Evolutionary conservation across 2,888 invertebrate species (phyloP).

Genomic region (Tetragonisca angustula): DNA sequence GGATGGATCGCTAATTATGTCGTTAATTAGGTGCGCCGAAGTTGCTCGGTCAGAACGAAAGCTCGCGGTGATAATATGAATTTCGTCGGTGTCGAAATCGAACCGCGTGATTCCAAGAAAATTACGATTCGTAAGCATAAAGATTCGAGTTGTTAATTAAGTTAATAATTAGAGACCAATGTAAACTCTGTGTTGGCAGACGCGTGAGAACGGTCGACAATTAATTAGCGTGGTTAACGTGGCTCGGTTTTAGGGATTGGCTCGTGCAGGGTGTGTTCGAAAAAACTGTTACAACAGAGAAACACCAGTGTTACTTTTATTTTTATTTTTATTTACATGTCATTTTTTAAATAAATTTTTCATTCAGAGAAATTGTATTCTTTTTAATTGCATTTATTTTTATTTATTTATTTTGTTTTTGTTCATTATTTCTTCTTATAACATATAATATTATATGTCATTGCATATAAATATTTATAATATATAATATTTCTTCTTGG

Average conservation of each 20-base stretch:
- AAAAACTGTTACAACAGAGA: background rate
- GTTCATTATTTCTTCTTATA: too few relatives aligned
- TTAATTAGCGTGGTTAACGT: constrained; percentile 40
- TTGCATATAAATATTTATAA: too few relatives aligned
- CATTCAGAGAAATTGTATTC: background rate
- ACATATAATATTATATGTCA: too few relatives aligned
- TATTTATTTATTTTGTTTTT: background rate
- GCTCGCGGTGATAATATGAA: constrained; percentile 16
- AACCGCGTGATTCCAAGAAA: constrained; percentile 26
- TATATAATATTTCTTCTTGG: too few relatives aligned
- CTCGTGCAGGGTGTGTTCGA: background rate
- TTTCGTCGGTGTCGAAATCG: constrained; percentile 24
- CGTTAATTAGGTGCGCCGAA: constrained; percentile 42
- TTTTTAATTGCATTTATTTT: too few relatives aligned
- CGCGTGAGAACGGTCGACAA: constrained; percentile 27
- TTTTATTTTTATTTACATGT: background rate
- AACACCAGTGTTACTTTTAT: background rate
- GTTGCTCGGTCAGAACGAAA: constrained; percentile 21
- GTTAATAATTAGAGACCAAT: constrained; percentile 35
- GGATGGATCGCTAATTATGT: constrained; percentile 45
- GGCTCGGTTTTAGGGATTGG: background rate
- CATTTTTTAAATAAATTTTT: background rate
- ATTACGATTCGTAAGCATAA: constrained; percentile 30
- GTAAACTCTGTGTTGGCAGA: constrained; percentile 30
- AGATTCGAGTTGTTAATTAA: constrained; percentile 51